Base-by-base conservation (phyloP, 2,113 vertebrate species). In the Nibea coibor region DNA sequence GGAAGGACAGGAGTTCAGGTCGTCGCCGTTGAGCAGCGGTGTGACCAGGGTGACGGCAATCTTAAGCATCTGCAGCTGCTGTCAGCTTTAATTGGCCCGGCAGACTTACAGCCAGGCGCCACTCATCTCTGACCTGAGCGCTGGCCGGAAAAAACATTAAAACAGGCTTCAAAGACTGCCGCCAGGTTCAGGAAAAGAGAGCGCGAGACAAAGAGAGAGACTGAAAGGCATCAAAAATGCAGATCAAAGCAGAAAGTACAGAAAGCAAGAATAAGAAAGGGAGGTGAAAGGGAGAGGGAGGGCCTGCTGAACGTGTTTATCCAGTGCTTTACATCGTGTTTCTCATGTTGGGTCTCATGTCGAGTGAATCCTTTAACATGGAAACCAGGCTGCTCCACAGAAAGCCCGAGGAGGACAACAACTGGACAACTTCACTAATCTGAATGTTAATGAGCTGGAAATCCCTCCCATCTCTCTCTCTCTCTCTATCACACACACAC, bases 111-210 rank as follows among this genome's bases (percentile, higher is more conserved):
- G 80, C 69, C 78, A 80, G 72, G 43, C 71, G 67, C 74, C 76
- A 84, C 81, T 87, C 51, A 70, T 81, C 57, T 86, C 88, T 88
- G 82, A 90, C 78, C 81, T 50, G 58, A 80, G 75, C 68, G 47
- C 11, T 26, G 43, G 59, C 4, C 3, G 81, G 58, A 43, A 80
- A 85, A 80, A 86, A 76, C 22, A 73, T 73, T 82, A 84, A 82
- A 86, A 87, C 59, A 42, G 47, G 82, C 86, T 91, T 92, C 77
- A 91, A 91, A 91, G 87, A 26, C 53, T 31, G 67, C 74, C 20
- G 35, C 43, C 4, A 42, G 64, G 42, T 78, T 82, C 1, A 67
- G 75, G 68, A 64, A 68, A 53, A 81, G 62, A 83, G 78, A 15
- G 58, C 14, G 70, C 70, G 71, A 81, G 80, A 85, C 70, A 85